Evolutionary conservation across 2,113 vertebrate genomes (phyloP).

Genomic region (Hypanus sabinus): DNA sequence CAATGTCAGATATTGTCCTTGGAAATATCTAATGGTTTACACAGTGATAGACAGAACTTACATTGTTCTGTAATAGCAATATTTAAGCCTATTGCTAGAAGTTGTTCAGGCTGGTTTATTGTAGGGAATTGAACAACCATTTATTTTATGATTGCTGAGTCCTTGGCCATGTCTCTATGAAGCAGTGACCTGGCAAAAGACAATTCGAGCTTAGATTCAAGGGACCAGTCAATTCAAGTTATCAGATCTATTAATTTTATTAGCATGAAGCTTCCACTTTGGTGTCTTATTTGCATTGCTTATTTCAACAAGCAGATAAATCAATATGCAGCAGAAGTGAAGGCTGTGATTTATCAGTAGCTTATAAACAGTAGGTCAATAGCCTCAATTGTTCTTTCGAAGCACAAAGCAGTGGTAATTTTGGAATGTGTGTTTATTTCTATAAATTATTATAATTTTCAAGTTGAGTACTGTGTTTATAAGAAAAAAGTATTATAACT

Average conservation of each 20-base stretch:
- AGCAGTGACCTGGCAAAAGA: background rate
- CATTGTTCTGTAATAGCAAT: background rate
- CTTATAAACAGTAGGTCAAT: background rate
- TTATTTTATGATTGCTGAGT: background rate
- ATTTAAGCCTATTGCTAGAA: background rate
- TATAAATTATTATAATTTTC: background rate
- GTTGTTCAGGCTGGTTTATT: background rate
- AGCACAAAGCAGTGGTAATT: background rate
- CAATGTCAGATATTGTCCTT: conserved; percentile 20
- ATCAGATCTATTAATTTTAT: background rate
- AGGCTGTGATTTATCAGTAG: background rate
- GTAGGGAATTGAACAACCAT: background rate
- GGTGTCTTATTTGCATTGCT: background rate
- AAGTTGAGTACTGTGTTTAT: background rate
- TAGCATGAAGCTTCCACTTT: background rate
- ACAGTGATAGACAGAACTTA: background rate
- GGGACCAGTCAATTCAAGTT: conserved; percentile 9
- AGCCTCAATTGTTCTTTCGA: background rate
- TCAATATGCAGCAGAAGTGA: background rate
- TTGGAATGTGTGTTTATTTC: background rate
- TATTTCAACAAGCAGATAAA: background rate
- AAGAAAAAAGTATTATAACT: background rate
- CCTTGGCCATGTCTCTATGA: background rate
- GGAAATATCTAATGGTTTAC: background rate
- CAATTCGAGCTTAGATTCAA: background rate